Conservation (phyloP, 2,888 invertebrate genomes). For the Teleiodes luculella region DNA sequence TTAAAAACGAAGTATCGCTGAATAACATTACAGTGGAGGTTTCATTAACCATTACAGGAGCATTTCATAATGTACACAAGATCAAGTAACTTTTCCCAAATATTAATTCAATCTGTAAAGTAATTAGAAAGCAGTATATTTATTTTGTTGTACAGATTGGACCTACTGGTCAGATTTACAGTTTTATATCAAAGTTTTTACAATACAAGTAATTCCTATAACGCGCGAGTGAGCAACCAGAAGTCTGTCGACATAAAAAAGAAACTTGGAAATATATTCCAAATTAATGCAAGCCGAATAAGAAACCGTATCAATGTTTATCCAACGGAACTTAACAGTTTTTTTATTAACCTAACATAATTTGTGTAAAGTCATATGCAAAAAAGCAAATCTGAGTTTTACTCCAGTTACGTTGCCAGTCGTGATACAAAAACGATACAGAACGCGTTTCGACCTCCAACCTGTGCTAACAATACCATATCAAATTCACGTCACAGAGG, state of each 20-base stretch:
- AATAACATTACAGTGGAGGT: no score
- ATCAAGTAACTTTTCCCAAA: no score
- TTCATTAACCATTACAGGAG: no score
- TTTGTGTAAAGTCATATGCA: not conserved
- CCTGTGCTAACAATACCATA: constrained; percentile 46
- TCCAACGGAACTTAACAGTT: constrained; percentile 1
- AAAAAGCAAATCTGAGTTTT: not conserved
- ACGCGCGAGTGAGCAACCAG: not conserved
- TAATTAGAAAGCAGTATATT: no score
- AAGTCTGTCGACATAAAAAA: not conserved
- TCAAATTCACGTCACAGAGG: constrained; percentile 55
- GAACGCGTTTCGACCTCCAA: constrained; percentile 35
- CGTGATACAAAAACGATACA: constrained; percentile 20
- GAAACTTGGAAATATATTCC: not conserved
- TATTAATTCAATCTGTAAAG: no score
- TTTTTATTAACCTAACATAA: not conserved
- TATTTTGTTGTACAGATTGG: no score
- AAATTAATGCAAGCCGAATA: constrained; percentile 1
- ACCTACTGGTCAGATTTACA: not conserved
- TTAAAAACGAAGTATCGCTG: no score
- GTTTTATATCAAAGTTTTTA: not conserved
- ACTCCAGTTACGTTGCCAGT: not conserved
- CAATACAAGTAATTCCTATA: not conserved
- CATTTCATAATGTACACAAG: no score
- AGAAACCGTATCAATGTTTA: constrained; percentile 5